Evolutionary conservation across 2,113 vertebrate genomes (phyloP).

Genomic region (Accipiter virgatus): DNA sequence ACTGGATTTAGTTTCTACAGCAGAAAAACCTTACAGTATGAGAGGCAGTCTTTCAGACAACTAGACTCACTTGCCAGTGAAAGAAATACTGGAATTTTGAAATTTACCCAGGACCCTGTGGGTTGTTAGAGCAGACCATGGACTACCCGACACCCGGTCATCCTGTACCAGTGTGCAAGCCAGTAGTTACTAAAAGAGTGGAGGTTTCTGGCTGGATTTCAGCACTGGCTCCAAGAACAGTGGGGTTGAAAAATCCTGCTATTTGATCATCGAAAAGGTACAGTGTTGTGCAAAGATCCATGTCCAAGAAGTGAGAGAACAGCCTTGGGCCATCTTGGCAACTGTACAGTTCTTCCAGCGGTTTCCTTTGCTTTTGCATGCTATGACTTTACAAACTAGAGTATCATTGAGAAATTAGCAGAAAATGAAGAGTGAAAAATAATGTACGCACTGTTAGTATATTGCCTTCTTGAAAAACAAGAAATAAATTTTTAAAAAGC

Average conservation of each 20-base stretch:
- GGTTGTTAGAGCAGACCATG: not conserved
- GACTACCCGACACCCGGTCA: not conserved
- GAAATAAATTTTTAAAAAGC: not conserved
- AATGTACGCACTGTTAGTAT: not conserved
- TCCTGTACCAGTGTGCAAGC: not conserved
- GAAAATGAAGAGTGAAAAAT: not conserved
- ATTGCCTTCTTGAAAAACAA: not conserved
- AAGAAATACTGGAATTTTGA: not conserved
- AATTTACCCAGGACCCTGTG: not conserved
- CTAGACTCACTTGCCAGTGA: not conserved
- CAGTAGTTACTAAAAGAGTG: not conserved
- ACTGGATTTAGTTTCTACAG: constrained; percentile 11
- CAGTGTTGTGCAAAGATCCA: not conserved
- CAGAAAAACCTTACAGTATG: not conserved
- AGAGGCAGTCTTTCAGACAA: not conserved
- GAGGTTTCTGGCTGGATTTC: not conserved
- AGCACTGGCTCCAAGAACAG: not conserved
- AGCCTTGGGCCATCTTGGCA: not conserved
- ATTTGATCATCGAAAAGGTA: not conserved
- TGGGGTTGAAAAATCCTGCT: not conserved
- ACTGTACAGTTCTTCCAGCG: not conserved
- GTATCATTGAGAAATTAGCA: not conserved
- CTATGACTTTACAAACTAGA: not conserved
- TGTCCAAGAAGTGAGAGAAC: not conserved
- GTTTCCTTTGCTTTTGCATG: not conserved